These are phyloP conservation scores for Choloepus hoffmanni DNA, from an alignment of 2,113 vertebrate genomes.

Conservation along the genomic window DNA sequence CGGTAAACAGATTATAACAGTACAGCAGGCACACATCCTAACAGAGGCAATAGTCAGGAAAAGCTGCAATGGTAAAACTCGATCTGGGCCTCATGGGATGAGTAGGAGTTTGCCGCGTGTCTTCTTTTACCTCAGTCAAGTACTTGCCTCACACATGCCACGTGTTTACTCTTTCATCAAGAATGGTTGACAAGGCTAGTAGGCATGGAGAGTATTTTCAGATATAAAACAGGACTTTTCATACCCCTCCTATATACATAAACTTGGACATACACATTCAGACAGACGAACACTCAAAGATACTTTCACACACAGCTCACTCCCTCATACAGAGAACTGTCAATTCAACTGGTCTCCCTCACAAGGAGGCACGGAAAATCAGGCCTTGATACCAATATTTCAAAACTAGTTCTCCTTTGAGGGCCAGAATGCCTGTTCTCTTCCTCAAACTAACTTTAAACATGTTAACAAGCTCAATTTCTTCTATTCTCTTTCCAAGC, in stretches of 20 bases:
- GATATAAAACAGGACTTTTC: slow-evolving; percentile 45
- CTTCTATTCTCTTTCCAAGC: background rate
- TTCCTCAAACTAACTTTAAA: background rate
- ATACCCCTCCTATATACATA: background rate
- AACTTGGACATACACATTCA: background rate
- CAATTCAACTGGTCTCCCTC: background rate
- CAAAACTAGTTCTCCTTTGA: background rate
- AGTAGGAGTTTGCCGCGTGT: background rate
- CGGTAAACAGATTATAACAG: background rate
- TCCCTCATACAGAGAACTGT: background rate
- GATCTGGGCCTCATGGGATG: background rate
- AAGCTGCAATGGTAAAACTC: background rate
- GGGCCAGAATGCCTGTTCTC: background rate
- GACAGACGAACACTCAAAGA: background rate
- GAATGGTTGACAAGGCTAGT: slow-evolving; percentile 9
- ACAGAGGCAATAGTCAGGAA: background rate
- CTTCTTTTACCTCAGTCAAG: background rate
- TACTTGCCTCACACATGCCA: background rate
- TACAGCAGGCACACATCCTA: background rate
- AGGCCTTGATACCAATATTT: background rate
- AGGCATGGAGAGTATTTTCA: background rate
- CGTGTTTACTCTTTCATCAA: slow-evolving; percentile 57
- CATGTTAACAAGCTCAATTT: background rate
- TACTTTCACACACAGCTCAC: background rate
- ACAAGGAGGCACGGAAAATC: background rate